A percentile compares a stretch with the other conserved stretches of the same genome.
phyloP scores from a whole-genome alignment of 2,113 vertebrate species.

The Gasterosteus nipponicus region DNA sequence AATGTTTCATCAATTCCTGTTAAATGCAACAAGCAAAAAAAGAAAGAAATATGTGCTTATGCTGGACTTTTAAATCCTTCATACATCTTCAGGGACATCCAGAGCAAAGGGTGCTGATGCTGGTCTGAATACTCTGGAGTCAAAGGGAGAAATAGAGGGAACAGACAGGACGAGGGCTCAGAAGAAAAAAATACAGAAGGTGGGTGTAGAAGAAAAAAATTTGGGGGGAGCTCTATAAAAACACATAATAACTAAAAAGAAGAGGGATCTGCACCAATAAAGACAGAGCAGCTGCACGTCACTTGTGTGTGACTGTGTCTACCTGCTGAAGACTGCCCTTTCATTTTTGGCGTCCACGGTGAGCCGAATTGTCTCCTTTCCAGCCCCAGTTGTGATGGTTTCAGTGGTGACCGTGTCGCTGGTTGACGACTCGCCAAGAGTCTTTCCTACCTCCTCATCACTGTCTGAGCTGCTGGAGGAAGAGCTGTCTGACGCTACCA shows the following conservation, averaged over 20 bases:
- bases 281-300: constrained; percentile 1
- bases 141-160: constrained; percentile 53
- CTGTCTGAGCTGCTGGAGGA: constrained; percentile 87
- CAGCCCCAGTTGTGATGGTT: constrained; percentile 74
- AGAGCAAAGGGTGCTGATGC: constrained; percentile 55
- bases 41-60: constrained; percentile 34
- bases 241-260: neutral
- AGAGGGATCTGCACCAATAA: neutral
- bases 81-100: constrained; percentile 49
- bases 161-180: constrained; percentile 58
- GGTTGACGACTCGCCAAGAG: constrained; percentile 34
- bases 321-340: constrained; percentile 85
- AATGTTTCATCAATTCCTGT: constrained; percentile 39
- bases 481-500: constrained; percentile 88
- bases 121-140: constrained; percentile 75
- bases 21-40: constrained; percentile 62
- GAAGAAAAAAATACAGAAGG: constrained; percentile 49
- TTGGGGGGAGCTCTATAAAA: no score
- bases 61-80: constrained; percentile 31
- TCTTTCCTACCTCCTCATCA: constrained; percentile 83
- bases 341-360: constrained; percentile 78
- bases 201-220: no score
- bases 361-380: constrained; percentile 79
- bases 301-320: constrained; percentile 23
- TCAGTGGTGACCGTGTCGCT: constrained; percentile 77